A percentile compares a stretch with the other conserved stretches of the same genome.
Evolutionary conservation across 2,888 invertebrate species (phyloP).

Genomic region (Ophion costatus): DNA sequence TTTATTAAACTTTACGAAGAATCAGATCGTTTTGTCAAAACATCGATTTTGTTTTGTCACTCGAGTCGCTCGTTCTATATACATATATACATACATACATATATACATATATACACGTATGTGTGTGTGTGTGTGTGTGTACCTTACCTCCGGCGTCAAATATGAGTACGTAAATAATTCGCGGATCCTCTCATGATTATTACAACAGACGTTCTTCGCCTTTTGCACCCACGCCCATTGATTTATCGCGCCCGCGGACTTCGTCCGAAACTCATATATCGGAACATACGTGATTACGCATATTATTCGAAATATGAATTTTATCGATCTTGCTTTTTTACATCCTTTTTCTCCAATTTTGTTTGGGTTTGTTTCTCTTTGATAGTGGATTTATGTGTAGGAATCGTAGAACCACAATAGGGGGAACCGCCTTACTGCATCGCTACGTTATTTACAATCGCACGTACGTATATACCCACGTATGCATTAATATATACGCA

Average conservation of each 20-base stretch:
- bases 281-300: neutral
- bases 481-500: neutral
- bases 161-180: constrained; percentile 71
- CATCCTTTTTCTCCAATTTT: neutral
- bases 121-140: constrained; percentile 5
- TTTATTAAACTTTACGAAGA: too few relatives aligned
- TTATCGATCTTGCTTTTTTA: neutral
- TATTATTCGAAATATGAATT: neutral
- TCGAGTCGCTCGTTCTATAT: too few relatives aligned
- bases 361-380: neutral
- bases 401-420: neutral
- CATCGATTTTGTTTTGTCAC: too few relatives aligned
- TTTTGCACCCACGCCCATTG: constrained; percentile 72
- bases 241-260: constrained; percentile 67
- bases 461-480: neutral
- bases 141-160: constrained; percentile 36
- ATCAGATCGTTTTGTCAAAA: too few relatives aligned
- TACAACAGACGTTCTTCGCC: constrained; percentile 57
- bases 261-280: neutral
- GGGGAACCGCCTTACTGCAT: neutral
- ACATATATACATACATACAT: too few relatives aligned
- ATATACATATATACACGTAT: constrained; percentile 3
- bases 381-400: neutral
- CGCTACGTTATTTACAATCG: neutral
- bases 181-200: constrained; percentile 58